Base-by-base conservation (phyloP, 2,888 invertebrate genomes). In the Globia sparganii region DNA sequence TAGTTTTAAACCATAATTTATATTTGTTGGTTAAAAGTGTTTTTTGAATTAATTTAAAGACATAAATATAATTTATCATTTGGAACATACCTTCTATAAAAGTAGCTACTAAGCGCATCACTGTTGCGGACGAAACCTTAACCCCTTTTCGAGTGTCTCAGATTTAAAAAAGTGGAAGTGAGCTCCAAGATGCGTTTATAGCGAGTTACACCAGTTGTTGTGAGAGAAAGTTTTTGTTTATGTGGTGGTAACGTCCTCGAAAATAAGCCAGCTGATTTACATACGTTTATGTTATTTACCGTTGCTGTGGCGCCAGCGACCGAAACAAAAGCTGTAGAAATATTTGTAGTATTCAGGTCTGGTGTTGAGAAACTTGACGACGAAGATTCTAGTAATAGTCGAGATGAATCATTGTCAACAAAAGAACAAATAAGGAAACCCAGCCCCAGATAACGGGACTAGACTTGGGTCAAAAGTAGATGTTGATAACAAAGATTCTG, bases 181-280 rank as follows among this genome's bases (percentile, higher is more conserved):
- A 83, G 68, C 64, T 69, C 59, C 70, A 56, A 75, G 65, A 76
- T 73, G 58, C 68, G 71, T 68, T 75, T 43, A 65, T 69, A 61
- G 40, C 46, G 25, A 59, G 21, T 46, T 69, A 77, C 74, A 81
- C 77, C 77, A 73, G 79, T 78, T 80, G 34, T 59, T 43, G 25
- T 13, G n/a, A 61, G 88, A 84, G 86, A 86, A 86, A 87, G 88
- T 81, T 75, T 75, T 75, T 85, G 81, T 86, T 84, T 87, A 77
- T 86, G 81, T 75, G 84, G 11, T 66, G 66, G 75, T 64, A 68
- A 65, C 73, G 84, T 81, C 78, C 86, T 84, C 79, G 64, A 84
- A 80, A 81, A 81, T 70, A 49, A 75, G 28, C n/a, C 80, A 79
- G 77, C 75, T 86, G 84, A 87, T 87, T 87, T 81, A 67, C 79